Evolutionary conservation across 2,888 invertebrate species (phyloP), one percentile per base, ranked within the genome.

Genomic region (Andrena minutula): DNA sequence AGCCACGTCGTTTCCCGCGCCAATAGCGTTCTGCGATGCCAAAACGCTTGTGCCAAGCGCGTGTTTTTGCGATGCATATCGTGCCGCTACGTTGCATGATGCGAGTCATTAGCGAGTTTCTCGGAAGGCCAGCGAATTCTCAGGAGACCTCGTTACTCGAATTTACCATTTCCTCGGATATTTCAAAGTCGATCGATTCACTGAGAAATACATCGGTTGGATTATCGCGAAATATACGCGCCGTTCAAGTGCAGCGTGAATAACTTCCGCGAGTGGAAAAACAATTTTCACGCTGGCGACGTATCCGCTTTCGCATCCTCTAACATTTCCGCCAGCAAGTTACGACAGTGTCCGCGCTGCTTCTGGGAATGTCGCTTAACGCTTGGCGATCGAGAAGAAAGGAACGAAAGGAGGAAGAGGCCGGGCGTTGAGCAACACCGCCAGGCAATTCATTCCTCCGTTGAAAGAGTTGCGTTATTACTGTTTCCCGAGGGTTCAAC

Each of bases 381-480:
- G 28, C 51, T 23, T 5, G 64, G 10, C 49, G 73, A 16, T 58
- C 35, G 35, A 32, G 20, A 41, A 41, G 47, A 71, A 35, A 28
- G 26, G 20, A 20, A 16, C 35, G 26, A 41, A 53, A 41, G 41
- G 47, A 53, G 51, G 56, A 28, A 20, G 64, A 41, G 56, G 47
- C 3, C 35, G 68, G 26, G 68, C 41, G 41, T 41, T 41, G 66
- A 75, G 69, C 49, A 74, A 77, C 79, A 79, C 79, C 79, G 56
- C 73, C 41, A 79, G 73, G 85, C 78, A 78, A 84, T 86, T 86
- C 78, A 69, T 82, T 78, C 74, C 63, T 74, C 74, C 70, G 41
- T 3, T 0, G 41, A 3, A 41, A 16, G 16, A 41, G 41, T 41
- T 41, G 1, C 12, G 41, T 16, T 41, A 41, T 16, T 51, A 51